Evolutionary conservation across 2,888 invertebrate genomes (phyloP).

Genomic region (Blastobasis adustella): DNA sequence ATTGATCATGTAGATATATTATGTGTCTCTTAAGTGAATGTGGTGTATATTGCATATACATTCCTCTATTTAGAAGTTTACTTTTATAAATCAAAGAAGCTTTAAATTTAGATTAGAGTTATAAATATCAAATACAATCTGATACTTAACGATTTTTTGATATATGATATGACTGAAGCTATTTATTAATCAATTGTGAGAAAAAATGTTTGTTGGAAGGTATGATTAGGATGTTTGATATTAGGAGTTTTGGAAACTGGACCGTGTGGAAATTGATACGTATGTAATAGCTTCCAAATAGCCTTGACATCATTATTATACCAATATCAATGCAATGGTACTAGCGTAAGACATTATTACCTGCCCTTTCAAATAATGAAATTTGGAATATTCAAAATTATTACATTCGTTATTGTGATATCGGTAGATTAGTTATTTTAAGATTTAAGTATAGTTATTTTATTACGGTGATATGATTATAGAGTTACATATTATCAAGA

Average conservation of each 20-base stretch:
- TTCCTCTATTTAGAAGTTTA: slow-evolving; percentile 35
- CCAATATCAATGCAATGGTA: too few relatives aligned
- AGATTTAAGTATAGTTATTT: not conserved
- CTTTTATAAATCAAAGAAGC: slow-evolving; percentile 60
- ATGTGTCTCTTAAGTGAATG: slow-evolving; percentile 3
- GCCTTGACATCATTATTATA: too few relatives aligned
- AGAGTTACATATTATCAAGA: slow-evolving; percentile 7
- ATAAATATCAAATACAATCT: slow-evolving; percentile 25
- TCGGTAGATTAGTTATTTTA: not conserved
- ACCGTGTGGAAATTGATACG: too few relatives aligned
- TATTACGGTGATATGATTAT: slow-evolving; percentile 11
- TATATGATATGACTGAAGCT: slow-evolving; percentile 17
- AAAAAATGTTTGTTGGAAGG: not conserved
- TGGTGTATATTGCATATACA: slow-evolving; percentile 14
- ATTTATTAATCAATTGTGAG: slow-evolving; percentile 16
- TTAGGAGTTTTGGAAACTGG: too few relatives aligned
- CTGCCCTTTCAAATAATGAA: too few relatives aligned
- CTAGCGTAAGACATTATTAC: too few relatives aligned
- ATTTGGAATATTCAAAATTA: too few relatives aligned
- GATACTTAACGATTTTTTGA: slow-evolving; percentile 24
- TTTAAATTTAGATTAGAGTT: slow-evolving; percentile 52
- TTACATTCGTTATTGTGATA: slow-evolving; percentile 8
- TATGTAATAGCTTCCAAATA: too few relatives aligned
- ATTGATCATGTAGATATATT: not conserved
- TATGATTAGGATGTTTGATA: too few relatives aligned